phyloP scores from a whole-genome alignment of 2,797 vertebrate species.

The Corythornis leucogaster region DNA sequence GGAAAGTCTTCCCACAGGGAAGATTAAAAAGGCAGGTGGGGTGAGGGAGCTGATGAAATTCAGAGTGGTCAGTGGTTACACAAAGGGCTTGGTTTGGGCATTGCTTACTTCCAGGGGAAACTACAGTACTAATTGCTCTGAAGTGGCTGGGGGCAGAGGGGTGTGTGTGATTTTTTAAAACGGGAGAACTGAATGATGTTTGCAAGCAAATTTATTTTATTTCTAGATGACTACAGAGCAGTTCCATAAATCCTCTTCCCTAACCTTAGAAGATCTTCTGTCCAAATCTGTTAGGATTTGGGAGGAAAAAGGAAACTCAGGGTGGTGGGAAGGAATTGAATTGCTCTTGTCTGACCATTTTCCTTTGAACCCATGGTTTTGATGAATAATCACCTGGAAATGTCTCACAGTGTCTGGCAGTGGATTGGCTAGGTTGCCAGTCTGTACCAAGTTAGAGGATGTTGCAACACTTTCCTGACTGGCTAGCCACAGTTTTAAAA shows the following conservation, averaged over 20 bases:
- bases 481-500: not conserved
- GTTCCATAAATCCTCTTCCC: not conserved
- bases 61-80: not conserved
- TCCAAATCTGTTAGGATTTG: not conserved
- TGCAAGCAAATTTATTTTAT: not conserved
- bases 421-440: not conserved
- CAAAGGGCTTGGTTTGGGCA: not conserved
- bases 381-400: not conserved
- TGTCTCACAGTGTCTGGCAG: not conserved
- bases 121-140: not conserved
- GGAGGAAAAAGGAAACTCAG: not conserved
- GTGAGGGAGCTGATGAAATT: not conserved
- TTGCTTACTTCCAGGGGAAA: conserved; percentile 27
- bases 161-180: not conserved
- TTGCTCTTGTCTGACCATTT: not conserved
- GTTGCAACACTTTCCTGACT: not conserved
- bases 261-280: not conserved
- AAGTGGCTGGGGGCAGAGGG: not conserved
- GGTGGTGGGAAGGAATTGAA: not conserved
- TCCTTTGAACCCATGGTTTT: not conserved
- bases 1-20: conserved; percentile 40
- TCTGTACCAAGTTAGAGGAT: not conserved
- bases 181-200: not conserved
- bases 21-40: conserved; percentile 41
- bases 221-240: not conserved